Conservation (phyloP, 2,113 vertebrate genomes). For the Suncus etruscus region DNA sequence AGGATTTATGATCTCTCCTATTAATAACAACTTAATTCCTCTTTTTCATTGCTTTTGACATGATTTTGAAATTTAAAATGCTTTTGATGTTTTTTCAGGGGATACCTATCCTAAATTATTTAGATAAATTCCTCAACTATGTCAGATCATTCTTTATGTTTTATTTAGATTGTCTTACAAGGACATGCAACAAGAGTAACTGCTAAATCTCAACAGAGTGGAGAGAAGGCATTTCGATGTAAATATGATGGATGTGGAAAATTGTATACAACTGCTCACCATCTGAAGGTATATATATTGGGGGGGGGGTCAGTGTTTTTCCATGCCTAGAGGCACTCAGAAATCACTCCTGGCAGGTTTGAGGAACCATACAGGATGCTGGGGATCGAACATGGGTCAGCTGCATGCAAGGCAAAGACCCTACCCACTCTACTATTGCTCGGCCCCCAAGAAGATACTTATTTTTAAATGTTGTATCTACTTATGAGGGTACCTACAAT, state of each 20-base stretch:
- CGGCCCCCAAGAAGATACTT: no score
- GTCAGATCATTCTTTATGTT: slow-evolving; percentile 32
- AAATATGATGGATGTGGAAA: slow-evolving; percentile 98
- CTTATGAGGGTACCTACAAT: not conserved
- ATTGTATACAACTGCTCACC: slow-evolving; percentile 98
- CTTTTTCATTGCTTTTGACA: slow-evolving; percentile 23
- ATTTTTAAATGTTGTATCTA: slow-evolving; percentile 3
- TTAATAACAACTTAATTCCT: not conserved
- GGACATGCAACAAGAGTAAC: slow-evolving; percentile 92
- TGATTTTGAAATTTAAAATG: slow-evolving; percentile 40
- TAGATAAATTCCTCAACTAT: not conserved
- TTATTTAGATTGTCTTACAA: slow-evolving; percentile 95
- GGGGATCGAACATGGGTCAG: slow-evolving; percentile 68
- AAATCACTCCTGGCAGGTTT: no score
- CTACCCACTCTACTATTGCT: no score
- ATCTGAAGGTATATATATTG: slow-evolving; percentile 91
- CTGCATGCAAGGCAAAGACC: no score
- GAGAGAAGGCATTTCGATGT: slow-evolving; percentile 98
- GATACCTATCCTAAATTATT: not conserved
- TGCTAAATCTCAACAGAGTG: slow-evolving; percentile 92
- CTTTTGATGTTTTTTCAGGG: not conserved
- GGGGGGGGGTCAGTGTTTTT: no score
- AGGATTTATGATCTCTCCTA: not conserved
- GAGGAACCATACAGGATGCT: no score
- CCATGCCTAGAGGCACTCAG: no score